A percentile compares a stretch with the other conserved stretches of the same genome.
Evolutionary conservation across 2,797 vertebrate genomes (phyloP).

Genomic region (Syngnathus acus): DNA sequence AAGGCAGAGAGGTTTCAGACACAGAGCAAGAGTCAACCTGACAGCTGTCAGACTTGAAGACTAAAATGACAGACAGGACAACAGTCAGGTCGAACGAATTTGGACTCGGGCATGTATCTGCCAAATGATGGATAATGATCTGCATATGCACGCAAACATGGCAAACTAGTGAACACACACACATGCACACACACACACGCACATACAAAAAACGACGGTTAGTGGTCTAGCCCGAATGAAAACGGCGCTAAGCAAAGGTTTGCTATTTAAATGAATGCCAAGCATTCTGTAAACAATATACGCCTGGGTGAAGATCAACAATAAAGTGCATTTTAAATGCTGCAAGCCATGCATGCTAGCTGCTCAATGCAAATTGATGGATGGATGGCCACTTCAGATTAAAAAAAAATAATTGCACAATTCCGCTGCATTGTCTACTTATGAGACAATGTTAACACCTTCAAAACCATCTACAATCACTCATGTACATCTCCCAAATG

Average conservation of each 20-base stretch:
- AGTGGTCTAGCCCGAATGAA: conserved; percentile 29
- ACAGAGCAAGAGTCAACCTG: conserved; percentile 26
- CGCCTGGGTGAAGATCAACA: too few relatives aligned
- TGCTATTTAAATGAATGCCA: conserved; percentile 66
- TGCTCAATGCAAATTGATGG: too few relatives aligned
- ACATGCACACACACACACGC: conserved; percentile 22
- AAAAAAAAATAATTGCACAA: too few relatives aligned
- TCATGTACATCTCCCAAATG: background rate
- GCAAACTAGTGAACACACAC: conserved; percentile 8
- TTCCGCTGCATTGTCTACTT: too few relatives aligned
- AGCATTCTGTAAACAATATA: conserved; percentile 22
- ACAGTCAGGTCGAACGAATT: conserved; percentile 34
- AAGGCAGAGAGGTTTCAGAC: conserved; percentile 42
- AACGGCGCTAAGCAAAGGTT: conserved; percentile 47
- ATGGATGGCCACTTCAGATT: too few relatives aligned
- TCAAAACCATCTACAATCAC: background rate
- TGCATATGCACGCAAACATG: conserved; percentile 11
- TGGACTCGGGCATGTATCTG: conserved; percentile 15
- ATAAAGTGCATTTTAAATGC: too few relatives aligned
- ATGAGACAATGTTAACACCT: too few relatives aligned
- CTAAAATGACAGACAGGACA: conserved; percentile 40
- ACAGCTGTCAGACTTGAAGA: conserved; percentile 54
- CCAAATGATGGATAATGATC: conserved; percentile 31
- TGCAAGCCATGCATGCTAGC: too few relatives aligned
- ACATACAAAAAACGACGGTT: background rate